Conservation (phyloP, 2,113 vertebrate genomes). For the Vombatus ursinus region DNA sequence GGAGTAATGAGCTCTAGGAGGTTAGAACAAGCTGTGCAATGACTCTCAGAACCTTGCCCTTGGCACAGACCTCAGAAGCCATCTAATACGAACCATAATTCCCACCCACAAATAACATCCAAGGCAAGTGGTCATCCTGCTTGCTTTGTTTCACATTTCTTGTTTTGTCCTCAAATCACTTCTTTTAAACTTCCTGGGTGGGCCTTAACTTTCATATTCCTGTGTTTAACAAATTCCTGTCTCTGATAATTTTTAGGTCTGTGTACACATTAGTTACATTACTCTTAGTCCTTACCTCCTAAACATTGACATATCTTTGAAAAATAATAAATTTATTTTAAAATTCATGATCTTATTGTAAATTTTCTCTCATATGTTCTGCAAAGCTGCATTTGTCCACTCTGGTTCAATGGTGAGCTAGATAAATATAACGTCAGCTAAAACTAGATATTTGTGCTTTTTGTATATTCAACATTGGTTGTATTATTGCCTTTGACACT, state of each 20-base stretch:
- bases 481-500: slow-evolving; percentile 62
- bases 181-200: neutral
- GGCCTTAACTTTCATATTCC: neutral
- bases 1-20: neutral
- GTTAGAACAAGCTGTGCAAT: neutral
- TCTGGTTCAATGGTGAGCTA: neutral
- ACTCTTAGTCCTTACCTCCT: neutral
- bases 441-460: neutral
- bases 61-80: neutral
- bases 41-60: neutral
- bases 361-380: neutral
- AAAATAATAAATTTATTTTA: neutral
- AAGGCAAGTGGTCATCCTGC: neutral
- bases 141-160: neutral
- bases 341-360: neutral
- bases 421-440: slow-evolving; percentile 27
- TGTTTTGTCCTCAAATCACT: neutral
- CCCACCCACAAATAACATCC: neutral
- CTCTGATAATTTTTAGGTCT: neutral
- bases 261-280: neutral
- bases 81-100: neutral
- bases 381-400: neutral
- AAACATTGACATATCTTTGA: neutral
- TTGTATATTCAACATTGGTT: slow-evolving; percentile 16
- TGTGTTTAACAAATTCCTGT: neutral